phyloP scores from a whole-genome alignment of 2,113 vertebrate species.

The Gorsachius goisagi region DNA sequence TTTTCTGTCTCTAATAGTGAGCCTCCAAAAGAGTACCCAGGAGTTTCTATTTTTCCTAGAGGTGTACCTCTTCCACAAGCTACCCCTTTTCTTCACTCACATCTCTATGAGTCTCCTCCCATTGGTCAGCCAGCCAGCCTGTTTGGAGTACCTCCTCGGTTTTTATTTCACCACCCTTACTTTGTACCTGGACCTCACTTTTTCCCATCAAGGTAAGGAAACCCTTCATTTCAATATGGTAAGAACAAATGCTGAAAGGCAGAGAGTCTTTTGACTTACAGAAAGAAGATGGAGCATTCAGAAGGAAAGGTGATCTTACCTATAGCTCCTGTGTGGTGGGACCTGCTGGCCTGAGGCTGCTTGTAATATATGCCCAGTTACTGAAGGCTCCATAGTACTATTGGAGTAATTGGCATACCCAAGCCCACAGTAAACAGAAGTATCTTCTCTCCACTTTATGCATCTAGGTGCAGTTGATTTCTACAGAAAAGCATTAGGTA shows the following conservation, averaged over 20 bases:
- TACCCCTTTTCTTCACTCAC: constrained; percentile 59
- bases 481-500: background rate
- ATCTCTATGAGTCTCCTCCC: constrained; percentile 43
- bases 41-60: constrained; percentile 64
- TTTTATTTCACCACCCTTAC: constrained; percentile 70
- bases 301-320: background rate
- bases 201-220: constrained; percentile 78
- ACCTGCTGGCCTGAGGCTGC: background rate
- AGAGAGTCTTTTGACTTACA: background rate
- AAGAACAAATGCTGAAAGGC: background rate
- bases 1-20: constrained; percentile 60
- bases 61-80: constrained; percentile 55
- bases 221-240: background rate
- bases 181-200: constrained; percentile 74
- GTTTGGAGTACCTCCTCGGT: constrained; percentile 60
- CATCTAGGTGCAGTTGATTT: background rate
- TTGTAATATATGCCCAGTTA: background rate
- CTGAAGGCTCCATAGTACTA: background rate
- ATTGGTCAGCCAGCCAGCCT: constrained; percentile 46
- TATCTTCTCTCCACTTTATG: background rate
- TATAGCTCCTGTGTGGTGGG: background rate
- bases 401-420: background rate
- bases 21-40: constrained; percentile 57
- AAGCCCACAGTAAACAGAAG: background rate
- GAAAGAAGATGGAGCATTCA: background rate